phyloP scores from a whole-genome alignment of 2,113 vertebrate species.

The Columbina picui region DNA sequence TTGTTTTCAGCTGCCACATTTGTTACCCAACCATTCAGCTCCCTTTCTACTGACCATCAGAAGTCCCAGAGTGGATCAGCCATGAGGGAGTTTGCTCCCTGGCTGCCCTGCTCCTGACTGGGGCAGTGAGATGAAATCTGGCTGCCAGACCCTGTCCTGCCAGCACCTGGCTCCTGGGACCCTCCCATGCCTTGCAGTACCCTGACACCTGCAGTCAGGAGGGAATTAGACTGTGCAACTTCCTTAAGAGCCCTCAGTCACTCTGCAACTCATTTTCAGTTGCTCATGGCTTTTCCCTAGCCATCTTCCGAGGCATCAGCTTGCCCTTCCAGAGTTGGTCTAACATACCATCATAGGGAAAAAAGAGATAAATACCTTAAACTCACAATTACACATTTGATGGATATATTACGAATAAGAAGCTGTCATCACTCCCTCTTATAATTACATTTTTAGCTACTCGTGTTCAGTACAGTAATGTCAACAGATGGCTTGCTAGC shows the following conservation, averaged over 20 bases:
- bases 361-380: background rate
- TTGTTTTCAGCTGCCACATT: background rate
- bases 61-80: background rate
- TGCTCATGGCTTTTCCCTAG: background rate
- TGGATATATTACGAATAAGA: background rate
- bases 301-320: background rate
- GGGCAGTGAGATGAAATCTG: background rate
- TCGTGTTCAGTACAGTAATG: background rate
- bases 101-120: background rate
- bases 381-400: background rate
- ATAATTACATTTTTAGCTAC: constrained; percentile 20
- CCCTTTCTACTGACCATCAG: background rate
- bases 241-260: background rate
- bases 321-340: background rate
- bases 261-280: background rate
- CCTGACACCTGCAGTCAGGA: background rate
- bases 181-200: accelerated
- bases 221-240: background rate
- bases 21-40: background rate
- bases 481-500: constrained; percentile 2
- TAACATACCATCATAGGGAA: background rate
- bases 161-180: background rate
- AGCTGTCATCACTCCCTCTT: background rate
- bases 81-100: background rate
- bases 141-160: background rate